Base-by-base conservation (phyloP, 1,140 invertebrate genomes). In the Heliothis subflexa region DNA sequence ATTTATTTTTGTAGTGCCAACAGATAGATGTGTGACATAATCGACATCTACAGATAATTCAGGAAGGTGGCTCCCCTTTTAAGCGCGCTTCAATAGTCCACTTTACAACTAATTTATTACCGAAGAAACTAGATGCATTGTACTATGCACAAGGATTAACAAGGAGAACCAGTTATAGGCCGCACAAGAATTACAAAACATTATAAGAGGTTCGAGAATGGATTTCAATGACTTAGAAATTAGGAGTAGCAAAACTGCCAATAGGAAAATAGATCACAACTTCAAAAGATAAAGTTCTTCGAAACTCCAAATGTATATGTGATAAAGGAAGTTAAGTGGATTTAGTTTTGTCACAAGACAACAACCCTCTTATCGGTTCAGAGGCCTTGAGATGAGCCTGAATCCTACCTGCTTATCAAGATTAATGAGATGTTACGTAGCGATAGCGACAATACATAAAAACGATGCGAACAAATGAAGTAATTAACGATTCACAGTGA, bases 381-480 rank as follows among this genome's bases (percentile, higher is more conserved):
- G 71, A 81, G 88, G 74, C 91, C 88, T 91, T 89, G 87, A 84
- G 85, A 88, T 88, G 83, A 89, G 80, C 85, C 71, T 81, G 77
- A 85, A 88, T 85, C 85, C 85, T 81, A 88, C 85, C 81, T 83
- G 82, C 87, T 91, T 91, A 92, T 90, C 89, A 88, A 89, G 89
- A 90, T 91, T 89, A 90, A 86, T 81, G 81, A 79, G 76, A 79
- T 68, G 50, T 55, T 73, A 77, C 54, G 47, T 66, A 14, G 28
- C 59, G 74, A 77, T 77, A 77, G 47, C 61, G 45, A 47, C 18
- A 59, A 64, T 64, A 64, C 40, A 68, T 68, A 50, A 68, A 52
- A 47, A 55, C n/a, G 33, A 47, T 66, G 18, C 61, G 0, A 55
- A 66, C 61, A 76, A 77, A 54, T 18, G 40, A 11, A 47, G 50